Conservation (phyloP, 2,113 vertebrate species). For the Platysteira castanea region DNA sequence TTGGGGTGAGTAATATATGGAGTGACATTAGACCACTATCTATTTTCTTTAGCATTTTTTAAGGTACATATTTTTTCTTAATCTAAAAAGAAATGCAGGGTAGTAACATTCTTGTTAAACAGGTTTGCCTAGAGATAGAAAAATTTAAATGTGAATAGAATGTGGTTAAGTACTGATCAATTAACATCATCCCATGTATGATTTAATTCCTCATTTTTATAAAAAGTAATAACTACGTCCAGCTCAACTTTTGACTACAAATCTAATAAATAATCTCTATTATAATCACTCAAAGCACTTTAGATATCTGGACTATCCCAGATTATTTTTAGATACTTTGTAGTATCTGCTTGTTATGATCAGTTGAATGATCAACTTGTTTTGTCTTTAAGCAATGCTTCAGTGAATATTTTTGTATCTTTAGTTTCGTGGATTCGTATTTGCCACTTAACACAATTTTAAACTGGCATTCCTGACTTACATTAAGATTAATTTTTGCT, state of each 20-base stretch:
- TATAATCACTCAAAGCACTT: conserved; percentile 93
- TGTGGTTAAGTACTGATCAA: conserved; percentile 10
- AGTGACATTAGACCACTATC: conserved; percentile 58
- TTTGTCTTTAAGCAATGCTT: conserved; percentile 73
- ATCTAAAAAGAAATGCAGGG: conserved; percentile 47
- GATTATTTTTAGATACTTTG: conserved; percentile 90
- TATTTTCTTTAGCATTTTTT: conserved; percentile 22
- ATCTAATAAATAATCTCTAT: conserved; percentile 46
- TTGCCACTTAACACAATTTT: conserved; percentile 62
- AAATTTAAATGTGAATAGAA: conserved; percentile 14
- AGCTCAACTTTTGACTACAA: conserved; percentile 40
- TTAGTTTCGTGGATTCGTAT: conserved; percentile 35
- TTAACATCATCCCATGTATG: background rate
- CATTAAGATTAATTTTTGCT: conserved; percentile 50
- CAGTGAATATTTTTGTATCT: conserved; percentile 73
- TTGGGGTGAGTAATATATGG: conserved; percentile 44
- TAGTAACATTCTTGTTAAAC: conserved; percentile 6
- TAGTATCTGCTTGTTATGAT: conserved; percentile 90
- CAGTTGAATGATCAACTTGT: conserved; percentile 96
- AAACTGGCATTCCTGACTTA: conserved; percentile 49
- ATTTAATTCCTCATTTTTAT: background rate
- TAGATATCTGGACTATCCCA: conserved; percentile 92
- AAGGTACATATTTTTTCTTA: conserved; percentile 52
- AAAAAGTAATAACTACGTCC: background rate
- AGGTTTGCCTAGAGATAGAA: conserved; percentile 34